phyloP scores from a whole-genome alignment of 92 coral and sea anemone species.

The Porites evermanni region DNA sequence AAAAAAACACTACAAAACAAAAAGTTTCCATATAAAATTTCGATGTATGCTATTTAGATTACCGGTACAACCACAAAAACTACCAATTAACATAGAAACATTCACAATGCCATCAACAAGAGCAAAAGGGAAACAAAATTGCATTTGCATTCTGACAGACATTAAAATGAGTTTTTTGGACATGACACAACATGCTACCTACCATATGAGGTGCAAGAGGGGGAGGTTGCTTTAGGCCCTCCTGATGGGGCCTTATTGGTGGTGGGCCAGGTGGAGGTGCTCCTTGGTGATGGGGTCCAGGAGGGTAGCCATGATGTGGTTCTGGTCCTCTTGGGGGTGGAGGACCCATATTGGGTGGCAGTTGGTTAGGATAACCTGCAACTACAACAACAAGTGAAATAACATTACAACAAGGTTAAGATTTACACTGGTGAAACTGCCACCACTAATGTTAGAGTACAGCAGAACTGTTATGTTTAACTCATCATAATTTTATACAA shows the following conservation, averaged over 20 bases:
- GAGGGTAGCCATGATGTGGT: constrained; percentile 58
- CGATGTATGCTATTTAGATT: too few species aligned
- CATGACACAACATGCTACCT: constrained; percentile 3
- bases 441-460: too few species aligned
- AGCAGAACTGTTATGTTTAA: too few species aligned
- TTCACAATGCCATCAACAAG: too few species aligned
- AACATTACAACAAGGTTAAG: too few species aligned
- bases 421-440: neutral
- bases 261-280: constrained; percentile 46
- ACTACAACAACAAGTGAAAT: neutral
- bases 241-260: constrained; percentile 41
- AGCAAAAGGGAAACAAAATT: too few species aligned
- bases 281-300: constrained; percentile 41
- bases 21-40: too few species aligned
- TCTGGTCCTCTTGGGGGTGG: constrained; percentile 24
- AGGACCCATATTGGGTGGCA: constrained; percentile 21
- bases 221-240: constrained; percentile 2
- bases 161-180: neutral
- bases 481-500: too few species aligned
- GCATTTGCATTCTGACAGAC: too few species aligned
- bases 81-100: too few species aligned
- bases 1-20: too few species aligned
- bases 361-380: constrained; percentile 44
- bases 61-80: too few species aligned
- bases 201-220: constrained; percentile 31